These are phyloP conservation scores for Helostoma temminkii DNA, from an alignment of 2,797 vertebrate genomes.

Conservation along the genomic window DNA sequence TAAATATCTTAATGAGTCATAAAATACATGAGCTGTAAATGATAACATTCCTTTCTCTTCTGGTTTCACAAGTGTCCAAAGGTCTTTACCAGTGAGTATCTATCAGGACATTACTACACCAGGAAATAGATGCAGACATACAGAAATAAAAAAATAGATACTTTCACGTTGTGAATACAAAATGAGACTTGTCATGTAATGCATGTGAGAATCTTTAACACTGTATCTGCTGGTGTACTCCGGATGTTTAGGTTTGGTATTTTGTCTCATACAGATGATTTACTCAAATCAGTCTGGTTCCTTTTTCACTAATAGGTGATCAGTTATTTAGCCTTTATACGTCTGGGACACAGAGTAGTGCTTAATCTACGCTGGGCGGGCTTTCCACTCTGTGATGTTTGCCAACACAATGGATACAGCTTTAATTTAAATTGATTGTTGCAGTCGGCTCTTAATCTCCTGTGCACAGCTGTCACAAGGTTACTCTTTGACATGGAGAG, in stretches of 20 bases:
- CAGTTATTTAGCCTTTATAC: slow-evolving; percentile 58
- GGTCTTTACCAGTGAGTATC: not conserved
- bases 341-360: slow-evolving; percentile 46
- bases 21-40: too few species aligned
- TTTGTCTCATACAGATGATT: slow-evolving; percentile 40
- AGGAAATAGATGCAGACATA: not conserved
- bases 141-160: not conserved
- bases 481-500: slow-evolving; percentile 50
- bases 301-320: slow-evolving; percentile 57
- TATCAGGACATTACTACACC: not conserved
- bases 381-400: slow-evolving; percentile 61
- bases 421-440: slow-evolving; percentile 76
- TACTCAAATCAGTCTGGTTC: slow-evolving; percentile 24
- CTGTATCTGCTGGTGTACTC: not conserved
- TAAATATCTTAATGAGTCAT: not conserved
- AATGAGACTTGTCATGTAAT: not conserved
- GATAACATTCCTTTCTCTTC: too few species aligned
- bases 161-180: not conserved
- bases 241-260: slow-evolving; percentile 6
- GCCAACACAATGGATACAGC: slow-evolving; percentile 68
- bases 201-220: not conserved
- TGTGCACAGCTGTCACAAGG: slow-evolving; percentile 62
- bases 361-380: slow-evolving; percentile 44
- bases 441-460: slow-evolving; percentile 59
- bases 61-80: not conserved